Evolutionary conservation across 2,113 vertebrate genomes (phyloP), one percentile per base, ranked within the genome.

Genomic region (Acrocephalus arundinaceus): DNA sequence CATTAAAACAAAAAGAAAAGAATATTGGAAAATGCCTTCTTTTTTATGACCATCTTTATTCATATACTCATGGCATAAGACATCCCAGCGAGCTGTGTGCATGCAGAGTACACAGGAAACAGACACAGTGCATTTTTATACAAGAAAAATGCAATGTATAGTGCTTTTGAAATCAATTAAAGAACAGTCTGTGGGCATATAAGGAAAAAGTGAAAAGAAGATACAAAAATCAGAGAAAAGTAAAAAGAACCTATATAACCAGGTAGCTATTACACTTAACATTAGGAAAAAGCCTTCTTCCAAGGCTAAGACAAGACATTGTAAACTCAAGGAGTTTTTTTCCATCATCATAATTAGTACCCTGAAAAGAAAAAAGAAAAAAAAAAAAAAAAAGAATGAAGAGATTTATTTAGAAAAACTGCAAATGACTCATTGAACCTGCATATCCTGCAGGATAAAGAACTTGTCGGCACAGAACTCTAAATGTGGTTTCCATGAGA

Each of bases 401-500:
- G 88, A 86, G 90, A 95, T 93, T 93, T 93, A 88, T 97, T 94
- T 95, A 96, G 87, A 93, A 90, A 67, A 95, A 96, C 93, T 94
- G 87, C 85, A 85, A 95, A 73, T 92, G 75, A 95, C 89, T 96
- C 62, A 87, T 80, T 97, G 94, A 97, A 96, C 96, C 39, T 62
- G 83, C 86, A 91, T 68, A 96, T 92, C 94, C 92, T 94, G 65
- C 67, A 89, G 77, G 91, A 97, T 66, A 75, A 87, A 92, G 72
- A 95, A 96, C 86, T 94, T 92, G 79, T 90, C 77, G 3, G 88
- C 89, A 95, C 75, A 93, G 51, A 77, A 92, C 82, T 96, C 90
- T 63, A 94, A 92, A 93, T 93, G 81, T 59, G 94, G 97, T 96
- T 79, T 97, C 96, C 88, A 96, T 97, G 95, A 96, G 90, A 93